phyloP scores from a whole-genome alignment of 1,140 invertebrate species.

The Drosophila miranda region DNA sequence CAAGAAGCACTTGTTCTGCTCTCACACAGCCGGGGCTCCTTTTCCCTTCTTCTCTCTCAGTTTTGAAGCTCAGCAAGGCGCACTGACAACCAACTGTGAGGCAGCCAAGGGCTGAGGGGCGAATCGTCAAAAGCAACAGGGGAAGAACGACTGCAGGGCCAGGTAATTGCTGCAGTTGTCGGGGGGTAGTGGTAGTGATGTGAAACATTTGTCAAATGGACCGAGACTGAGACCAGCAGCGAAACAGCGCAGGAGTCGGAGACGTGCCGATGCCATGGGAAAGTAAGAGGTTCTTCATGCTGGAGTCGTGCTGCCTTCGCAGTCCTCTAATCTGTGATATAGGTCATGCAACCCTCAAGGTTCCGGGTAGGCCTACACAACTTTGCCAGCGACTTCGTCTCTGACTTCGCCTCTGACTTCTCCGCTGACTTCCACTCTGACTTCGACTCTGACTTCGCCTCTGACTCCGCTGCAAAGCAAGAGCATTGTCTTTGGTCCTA shows the following conservation, averaged over 20 bases:
- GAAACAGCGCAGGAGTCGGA: not conserved
- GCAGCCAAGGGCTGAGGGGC: conserved; percentile 41
- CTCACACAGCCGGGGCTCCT: conserved; percentile 42
- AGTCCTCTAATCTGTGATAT: conserved; percentile 70
- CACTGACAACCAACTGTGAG: conserved; percentile 70
- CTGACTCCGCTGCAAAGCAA: conserved; percentile 14
- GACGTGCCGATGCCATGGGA: conserved; percentile 72
- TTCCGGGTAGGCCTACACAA: conserved; percentile 50
- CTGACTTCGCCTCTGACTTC: not conserved
- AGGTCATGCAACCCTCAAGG: conserved; percentile 80
- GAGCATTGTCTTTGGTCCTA: conserved; percentile 53
- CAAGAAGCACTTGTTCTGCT: conserved; percentile 55
- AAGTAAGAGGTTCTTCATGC: conserved; percentile 32
- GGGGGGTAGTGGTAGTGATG: conserved; percentile 59
- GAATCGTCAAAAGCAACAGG: conserved; percentile 25
- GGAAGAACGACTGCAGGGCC: conserved; percentile 31
- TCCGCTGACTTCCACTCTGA: conserved; percentile 4
- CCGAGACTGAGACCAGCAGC: conserved; percentile 24
- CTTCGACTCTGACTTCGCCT: not conserved
- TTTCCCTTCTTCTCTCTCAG: not conserved
- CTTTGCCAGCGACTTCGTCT: conserved; percentile 19
- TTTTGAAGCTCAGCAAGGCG: conserved; percentile 61
- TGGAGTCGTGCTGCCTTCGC: conserved; percentile 3
- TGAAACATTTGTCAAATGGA: conserved; percentile 78
- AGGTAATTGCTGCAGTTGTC: conserved; percentile 71